Evolutionary conservation across 2,888 invertebrate genomes (phyloP).

Genomic region (Cremastinae sp.): DNA sequence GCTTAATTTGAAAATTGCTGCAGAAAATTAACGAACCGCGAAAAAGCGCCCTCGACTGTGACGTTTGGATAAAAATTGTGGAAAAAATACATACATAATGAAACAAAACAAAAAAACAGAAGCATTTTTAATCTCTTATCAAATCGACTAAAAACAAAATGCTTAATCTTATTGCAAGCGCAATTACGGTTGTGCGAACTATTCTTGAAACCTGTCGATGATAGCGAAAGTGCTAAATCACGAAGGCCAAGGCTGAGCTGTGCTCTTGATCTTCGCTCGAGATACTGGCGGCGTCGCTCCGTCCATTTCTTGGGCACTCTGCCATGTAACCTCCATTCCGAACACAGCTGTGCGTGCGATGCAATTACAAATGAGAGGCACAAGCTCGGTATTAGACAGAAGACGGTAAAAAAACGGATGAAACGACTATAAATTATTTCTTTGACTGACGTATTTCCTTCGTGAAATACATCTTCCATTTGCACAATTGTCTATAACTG

Average conservation of each 20-base stretch:
- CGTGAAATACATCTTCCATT: conserved; percentile 20
- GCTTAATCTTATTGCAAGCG: no score
- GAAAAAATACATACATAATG: no score
- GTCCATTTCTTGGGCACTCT: conserved; percentile 5
- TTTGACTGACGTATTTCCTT: conserved; percentile 44
- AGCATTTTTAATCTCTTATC: no score
- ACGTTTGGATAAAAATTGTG: no score
- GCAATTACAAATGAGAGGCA: conserved; percentile 55
- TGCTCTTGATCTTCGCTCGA: conserved; percentile 68
- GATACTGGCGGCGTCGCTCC: conserved; percentile 60
- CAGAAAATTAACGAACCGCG: no score
- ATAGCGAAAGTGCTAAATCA: conserved; percentile 24
- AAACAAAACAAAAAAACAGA: no score
- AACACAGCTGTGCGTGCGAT: conserved; percentile 37
- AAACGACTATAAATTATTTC: conserved; percentile 66
- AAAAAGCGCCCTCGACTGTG: no score
- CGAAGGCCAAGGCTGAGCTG: conserved; percentile 68
- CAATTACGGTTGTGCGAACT: no score
- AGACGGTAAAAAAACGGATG: conserved; percentile 21
- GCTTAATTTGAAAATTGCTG: no score
- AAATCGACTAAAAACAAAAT: no score
- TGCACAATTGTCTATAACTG: conserved; percentile 12
- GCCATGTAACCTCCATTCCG: not conserved
- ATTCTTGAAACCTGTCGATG: conserved; percentile 5
- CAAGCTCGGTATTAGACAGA: conserved; percentile 47